Evolutionary conservation across 2,113 vertebrate species (phyloP).

Genomic region (Eublepharis macularius): DNA sequence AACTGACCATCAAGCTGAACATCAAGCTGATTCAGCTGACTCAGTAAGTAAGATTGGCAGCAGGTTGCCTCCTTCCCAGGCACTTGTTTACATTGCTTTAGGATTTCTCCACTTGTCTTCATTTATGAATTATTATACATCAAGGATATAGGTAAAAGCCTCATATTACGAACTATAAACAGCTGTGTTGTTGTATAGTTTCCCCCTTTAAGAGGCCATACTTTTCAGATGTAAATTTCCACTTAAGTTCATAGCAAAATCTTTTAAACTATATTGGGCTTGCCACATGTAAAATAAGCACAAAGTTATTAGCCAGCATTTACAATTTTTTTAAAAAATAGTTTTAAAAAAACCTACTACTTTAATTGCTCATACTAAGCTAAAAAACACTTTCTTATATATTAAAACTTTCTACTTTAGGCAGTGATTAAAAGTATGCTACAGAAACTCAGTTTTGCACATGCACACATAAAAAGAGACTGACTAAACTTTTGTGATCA

Average conservation of each 20-base stretch:
- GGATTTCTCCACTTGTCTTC: background rate
- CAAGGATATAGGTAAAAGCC: background rate
- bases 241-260: slow-evolving; percentile 39
- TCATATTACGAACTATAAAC: slow-evolving; percentile 3
- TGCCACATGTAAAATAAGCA: slow-evolving; percentile 17
- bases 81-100: background rate
- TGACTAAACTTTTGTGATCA: background rate
- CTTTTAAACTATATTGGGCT: slow-evolving; percentile 15
- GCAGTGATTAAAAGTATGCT: background rate
- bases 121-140: too few species aligned
- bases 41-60: background rate
- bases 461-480: background rate
- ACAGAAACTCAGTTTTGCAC: background rate
- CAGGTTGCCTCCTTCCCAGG: background rate
- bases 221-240: slow-evolving; percentile 35
- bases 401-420: background rate
- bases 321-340: background rate
- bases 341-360: slow-evolving; percentile 19
- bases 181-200: background rate
- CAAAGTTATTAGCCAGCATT: slow-evolving; percentile 1
- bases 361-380: slow-evolving; percentile 6
- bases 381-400: background rate
- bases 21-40: too few species aligned
- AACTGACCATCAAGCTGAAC: slow-evolving; percentile 70
- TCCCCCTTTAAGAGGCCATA: background rate